Conservation (phyloP, 2,113 vertebrate genomes). For the Recurvirostra avosetta region DNA sequence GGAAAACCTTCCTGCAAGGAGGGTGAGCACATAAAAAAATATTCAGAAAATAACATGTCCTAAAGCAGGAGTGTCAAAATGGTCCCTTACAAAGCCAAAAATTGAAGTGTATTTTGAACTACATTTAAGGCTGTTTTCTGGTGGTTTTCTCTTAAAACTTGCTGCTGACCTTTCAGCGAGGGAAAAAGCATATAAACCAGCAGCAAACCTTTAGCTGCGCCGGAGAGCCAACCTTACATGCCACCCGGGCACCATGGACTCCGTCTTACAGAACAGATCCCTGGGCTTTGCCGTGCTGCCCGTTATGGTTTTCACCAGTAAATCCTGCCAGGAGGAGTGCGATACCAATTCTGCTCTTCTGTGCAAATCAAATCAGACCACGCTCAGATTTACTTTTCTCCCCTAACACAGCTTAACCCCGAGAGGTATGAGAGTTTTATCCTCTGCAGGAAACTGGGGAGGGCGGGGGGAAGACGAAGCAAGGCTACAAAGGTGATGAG, state of each 20-base stretch:
- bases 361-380: background rate
- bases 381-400: background rate
- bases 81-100: background rate
- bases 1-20: background rate
- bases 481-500: background rate
- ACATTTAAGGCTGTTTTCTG: background rate
- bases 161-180: background rate
- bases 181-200: background rate
- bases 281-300: background rate
- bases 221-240: rapidly evolving
- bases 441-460: background rate
- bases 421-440: background rate
- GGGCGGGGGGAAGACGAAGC: rapidly evolving
- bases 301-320: background rate
- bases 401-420: background rate
- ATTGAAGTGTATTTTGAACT: background rate
- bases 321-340: background rate
- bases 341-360: background rate
- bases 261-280: rapidly evolving
- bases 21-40: background rate
- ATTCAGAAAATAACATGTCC: background rate
- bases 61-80: background rate
- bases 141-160: background rate
- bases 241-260: background rate
- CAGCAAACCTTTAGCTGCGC: background rate